Conservation (phyloP, 2,888 invertebrate species). For the Aspidiotus destructor region DNA sequence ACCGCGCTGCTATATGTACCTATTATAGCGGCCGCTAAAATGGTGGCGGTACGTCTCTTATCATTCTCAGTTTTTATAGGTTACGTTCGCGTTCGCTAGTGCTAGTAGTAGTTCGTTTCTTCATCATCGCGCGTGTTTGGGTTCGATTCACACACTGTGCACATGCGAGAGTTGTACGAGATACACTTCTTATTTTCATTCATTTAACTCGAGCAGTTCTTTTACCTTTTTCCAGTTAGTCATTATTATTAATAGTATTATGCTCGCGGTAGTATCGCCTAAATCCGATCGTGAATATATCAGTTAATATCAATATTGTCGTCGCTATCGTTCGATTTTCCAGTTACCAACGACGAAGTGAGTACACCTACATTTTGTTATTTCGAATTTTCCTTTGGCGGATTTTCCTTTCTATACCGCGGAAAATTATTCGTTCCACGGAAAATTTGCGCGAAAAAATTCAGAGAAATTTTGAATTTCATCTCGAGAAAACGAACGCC, state of each 20-base stretch:
- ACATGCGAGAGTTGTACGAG: background rate
- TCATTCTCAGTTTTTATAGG: constrained; percentile 1
- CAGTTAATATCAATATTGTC: no score
- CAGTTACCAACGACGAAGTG: no score
- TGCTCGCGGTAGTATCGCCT: constrained; percentile 1
- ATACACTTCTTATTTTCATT: background rate
- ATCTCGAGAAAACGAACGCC: no score
- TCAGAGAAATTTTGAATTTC: no score
- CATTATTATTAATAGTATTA: background rate
- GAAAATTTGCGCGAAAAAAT: no score
- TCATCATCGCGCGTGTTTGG: background rate
- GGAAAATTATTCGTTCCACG: no score
- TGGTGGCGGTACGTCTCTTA: background rate
- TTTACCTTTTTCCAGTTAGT: background rate
- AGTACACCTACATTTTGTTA: no score
- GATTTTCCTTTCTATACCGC: no score
- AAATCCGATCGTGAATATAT: no score
- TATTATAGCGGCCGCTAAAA: background rate
- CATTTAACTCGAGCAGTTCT: background rate
- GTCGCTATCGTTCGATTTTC: no score
- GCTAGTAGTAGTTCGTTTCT: background rate
- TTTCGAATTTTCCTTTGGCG: no score
- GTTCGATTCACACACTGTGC: background rate
- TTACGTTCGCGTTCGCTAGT: background rate
- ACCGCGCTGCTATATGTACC: background rate